Evolutionary conservation across 2,888 invertebrate species (phyloP), one percentile per base, ranked within the genome.

Genomic region (Orgyia antiqua): DNA sequence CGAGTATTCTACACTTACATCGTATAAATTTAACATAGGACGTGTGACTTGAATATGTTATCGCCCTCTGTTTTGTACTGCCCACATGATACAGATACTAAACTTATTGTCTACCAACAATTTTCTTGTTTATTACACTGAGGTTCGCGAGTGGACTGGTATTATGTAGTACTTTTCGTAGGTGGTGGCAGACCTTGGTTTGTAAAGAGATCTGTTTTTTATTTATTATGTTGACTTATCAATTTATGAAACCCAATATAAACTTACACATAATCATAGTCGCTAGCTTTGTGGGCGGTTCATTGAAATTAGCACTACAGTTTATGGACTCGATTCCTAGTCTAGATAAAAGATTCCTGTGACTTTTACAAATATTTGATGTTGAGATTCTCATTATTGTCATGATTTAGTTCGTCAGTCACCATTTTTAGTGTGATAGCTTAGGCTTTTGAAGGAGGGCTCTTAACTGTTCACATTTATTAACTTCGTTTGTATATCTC

Each of bases 21-120:
- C 52, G 53, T 61, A 52, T 52, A 53, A 52, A 63, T 61, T 57
- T 58, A 58, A 53, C 48, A 41, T 36, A 39, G 42, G 46, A 54
- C 43, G 33, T 62, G 61, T 62, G 62, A 59, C 58, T 57, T 31
- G 63, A 58, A 62, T 62, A 45, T 36, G 48, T 48, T 48, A 28
- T 21, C 28, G 29, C 30, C 31, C 33, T 28, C 27, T 36, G 39
- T 39, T 45, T 47, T 47, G 42, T 47, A 42, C 50, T 45, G 50
- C 51, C 51, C 51, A 51, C 51, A 45, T 48, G 45, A 45, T 48
- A 51, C 38, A 39, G 51, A 48, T 48, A 45, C 45, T 32, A 35
- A 51, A 50, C 45, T 51, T 50, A 51, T 50, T 44, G 51, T 51
- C 42, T 48, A 38, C 48, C 34, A 46, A 40, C 47, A 45, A 39